A percentile compares a stretch with the other conserved stretches of the same genome.
phyloP scores from a whole-genome alignment of 2,888 invertebrate species.

The Chymomyza procnemis region DNA sequence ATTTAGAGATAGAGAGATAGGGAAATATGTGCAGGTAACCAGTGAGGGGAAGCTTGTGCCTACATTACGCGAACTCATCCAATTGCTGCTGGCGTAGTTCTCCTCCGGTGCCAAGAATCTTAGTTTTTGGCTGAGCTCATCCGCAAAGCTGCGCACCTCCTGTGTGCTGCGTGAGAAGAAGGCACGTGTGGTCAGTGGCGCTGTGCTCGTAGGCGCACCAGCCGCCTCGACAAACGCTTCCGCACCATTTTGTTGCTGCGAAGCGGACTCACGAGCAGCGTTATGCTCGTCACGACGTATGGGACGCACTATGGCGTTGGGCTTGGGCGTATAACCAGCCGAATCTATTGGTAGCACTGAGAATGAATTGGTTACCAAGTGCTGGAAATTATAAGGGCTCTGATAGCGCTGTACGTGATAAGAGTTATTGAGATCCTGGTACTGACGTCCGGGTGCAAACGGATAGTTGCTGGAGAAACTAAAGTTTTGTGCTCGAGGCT shows the following conservation, averaged over 20 bases:
- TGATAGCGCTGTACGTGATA: conserved; percentile 56
- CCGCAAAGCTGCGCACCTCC: conserved; percentile 81
- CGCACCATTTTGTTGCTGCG: conserved; percentile 5
- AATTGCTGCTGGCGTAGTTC: conserved; percentile 76
- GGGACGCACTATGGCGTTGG: conserved; percentile 81
- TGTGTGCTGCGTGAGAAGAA: conserved; percentile 63
- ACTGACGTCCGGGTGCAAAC: conserved; percentile 54
- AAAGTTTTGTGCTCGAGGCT: conserved; percentile 60
- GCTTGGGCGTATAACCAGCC: conserved; percentile 73
- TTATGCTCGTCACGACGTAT: conserved; percentile 76
- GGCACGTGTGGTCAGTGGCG: conserved; percentile 26
- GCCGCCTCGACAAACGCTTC: neutral
- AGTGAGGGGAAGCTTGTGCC: neutral
- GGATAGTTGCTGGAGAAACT: conserved; percentile 69
- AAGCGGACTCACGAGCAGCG: neutral
- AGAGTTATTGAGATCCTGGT: conserved; percentile 12
- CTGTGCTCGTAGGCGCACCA: neutral
- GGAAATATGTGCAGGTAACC: neutral
- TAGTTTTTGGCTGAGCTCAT: conserved; percentile 85
- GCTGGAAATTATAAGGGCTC: conserved; percentile 57
- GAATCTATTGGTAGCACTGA: conserved; percentile 53
- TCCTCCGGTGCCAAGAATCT: conserved; percentile 82
- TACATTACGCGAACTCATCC: conserved; percentile 29
- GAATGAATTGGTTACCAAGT: conserved; percentile 65
- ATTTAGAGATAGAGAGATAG: conserved; percentile 12